Percentiles rank a stretch among this genome's conserved stretches.
These are phyloP conservation scores for Thoracochromis brauschi DNA, from an alignment of 2,113 vertebrate genomes.

Conservation along the genomic window DNA sequence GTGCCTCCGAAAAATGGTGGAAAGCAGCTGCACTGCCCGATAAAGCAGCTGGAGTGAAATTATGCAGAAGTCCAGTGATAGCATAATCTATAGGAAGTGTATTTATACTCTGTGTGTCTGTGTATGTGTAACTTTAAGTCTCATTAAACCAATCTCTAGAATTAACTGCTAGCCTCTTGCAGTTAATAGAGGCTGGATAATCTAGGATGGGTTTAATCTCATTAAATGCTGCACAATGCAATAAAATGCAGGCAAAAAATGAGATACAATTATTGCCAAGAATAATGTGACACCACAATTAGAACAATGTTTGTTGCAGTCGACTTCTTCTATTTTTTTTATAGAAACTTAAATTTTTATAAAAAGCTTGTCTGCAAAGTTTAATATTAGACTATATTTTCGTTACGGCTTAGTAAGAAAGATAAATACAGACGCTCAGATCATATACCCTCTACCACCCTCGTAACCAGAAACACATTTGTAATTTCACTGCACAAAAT, in stretches of 20 bases:
- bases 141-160: not conserved
- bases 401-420: rapidly evolving
- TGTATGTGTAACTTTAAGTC: not conserved
- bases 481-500: not conserved
- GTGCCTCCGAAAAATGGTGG: not conserved
- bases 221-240: not conserved
- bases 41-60: not conserved
- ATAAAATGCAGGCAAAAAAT: not conserved
- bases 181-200: slow-evolving; percentile 15
- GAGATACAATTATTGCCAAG: not conserved
- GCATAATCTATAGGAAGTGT: not conserved
- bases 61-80: not conserved
- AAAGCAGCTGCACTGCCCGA: not conserved
- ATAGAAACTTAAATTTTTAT: not conserved
- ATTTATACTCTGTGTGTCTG: not conserved
- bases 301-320: not conserved
- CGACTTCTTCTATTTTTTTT: not conserved
- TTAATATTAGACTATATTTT: not conserved
- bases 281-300: not conserved
- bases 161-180: not conserved
- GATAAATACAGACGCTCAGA: rapidly evolving
- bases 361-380: not conserved
- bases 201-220: slow-evolving; percentile 23
- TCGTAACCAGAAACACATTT: not conserved
- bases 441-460: not conserved